A percentile compares a stretch with the other conserved stretches of the same genome.
These are phyloP conservation scores for Rosalia funebris DNA, from an alignment of 2,888 invertebrate species.

Conservation along the genomic window DNA sequence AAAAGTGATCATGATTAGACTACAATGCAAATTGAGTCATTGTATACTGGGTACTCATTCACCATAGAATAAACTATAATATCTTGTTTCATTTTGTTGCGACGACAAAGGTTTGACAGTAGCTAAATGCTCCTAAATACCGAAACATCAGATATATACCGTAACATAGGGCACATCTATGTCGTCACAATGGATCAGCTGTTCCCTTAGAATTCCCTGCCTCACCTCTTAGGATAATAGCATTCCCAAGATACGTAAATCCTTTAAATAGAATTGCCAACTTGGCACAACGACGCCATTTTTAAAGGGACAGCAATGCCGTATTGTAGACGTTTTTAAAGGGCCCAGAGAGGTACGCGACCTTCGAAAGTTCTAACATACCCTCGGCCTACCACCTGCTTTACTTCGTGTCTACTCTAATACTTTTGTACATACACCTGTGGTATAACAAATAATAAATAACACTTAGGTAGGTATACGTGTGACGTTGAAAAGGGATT, in stretches of 20 bases:
- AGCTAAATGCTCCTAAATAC: background rate
- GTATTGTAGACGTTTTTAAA: background rate
- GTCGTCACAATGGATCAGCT: slow-evolving; percentile 17
- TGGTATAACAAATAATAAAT: no score
- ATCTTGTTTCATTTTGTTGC: background rate
- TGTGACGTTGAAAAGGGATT: no score
- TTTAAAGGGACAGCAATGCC: slow-evolving; percentile 8
- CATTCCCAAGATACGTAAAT: slow-evolving; percentile 16
- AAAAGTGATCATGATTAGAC: no score
- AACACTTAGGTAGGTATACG: no score
- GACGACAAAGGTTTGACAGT: background rate
- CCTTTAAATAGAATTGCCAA: slow-evolving; percentile 16
- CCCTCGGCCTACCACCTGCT: no score
- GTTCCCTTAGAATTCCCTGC: slow-evolving; percentile 13
- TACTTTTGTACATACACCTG: no score
- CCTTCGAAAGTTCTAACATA: background rate
- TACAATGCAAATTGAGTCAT: background rate
- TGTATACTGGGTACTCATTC: background rate
- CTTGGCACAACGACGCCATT: slow-evolving; percentile 18
- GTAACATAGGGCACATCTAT: background rate
- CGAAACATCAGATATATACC: background rate
- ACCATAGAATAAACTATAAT: background rate
- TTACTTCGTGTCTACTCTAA: no score
- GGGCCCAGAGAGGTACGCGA: background rate
- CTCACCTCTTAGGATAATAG: slow-evolving; percentile 11